Evolutionary conservation across 1,140 invertebrate genomes (phyloP).

Genomic region (Sinonovacula constricta): DNA sequence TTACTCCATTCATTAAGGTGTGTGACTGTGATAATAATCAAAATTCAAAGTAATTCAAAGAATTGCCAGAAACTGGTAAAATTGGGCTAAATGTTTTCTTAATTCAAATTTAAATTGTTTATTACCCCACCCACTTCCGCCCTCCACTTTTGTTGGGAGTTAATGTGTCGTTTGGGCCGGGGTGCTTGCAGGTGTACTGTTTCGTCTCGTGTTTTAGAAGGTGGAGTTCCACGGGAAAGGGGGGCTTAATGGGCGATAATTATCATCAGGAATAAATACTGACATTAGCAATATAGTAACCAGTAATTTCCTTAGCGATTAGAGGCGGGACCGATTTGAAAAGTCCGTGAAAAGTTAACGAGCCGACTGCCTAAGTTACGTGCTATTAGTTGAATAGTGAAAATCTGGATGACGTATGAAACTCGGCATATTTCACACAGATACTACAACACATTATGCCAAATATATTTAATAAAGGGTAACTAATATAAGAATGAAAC

Average conservation of each 20-base stretch:
- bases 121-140: constrained; percentile 42
- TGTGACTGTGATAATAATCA: not conserved
- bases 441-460: not conserved
- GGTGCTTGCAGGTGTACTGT: constrained; percentile 30
- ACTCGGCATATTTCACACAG: not conserved
- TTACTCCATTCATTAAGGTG: not conserved
- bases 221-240: constrained; percentile 4
- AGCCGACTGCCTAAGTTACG: not conserved
- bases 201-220: constrained; percentile 24
- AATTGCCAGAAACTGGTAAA: constrained; percentile 36
- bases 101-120: constrained; percentile 37
- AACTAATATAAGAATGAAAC: no score
- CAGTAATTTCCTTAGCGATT: constrained; percentile 34
- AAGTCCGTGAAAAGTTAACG: not conserved
- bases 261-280: constrained; percentile 27
- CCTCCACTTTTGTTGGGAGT: constrained; percentile 24
- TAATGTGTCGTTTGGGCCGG: constrained; percentile 25
- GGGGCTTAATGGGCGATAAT: constrained; percentile 25
- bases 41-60: constrained; percentile 37
- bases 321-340: constrained; percentile 1
- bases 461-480: not conserved
- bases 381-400: not conserved
- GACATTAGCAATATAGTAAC: constrained; percentile 4
- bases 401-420: not conserved
- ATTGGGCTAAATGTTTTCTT: constrained; percentile 38